Evolutionary conservation across 2,113 vertebrate genomes (phyloP), one percentile per base, ranked within the genome.

Genomic region (Hippocampus guttulatus): DNA sequence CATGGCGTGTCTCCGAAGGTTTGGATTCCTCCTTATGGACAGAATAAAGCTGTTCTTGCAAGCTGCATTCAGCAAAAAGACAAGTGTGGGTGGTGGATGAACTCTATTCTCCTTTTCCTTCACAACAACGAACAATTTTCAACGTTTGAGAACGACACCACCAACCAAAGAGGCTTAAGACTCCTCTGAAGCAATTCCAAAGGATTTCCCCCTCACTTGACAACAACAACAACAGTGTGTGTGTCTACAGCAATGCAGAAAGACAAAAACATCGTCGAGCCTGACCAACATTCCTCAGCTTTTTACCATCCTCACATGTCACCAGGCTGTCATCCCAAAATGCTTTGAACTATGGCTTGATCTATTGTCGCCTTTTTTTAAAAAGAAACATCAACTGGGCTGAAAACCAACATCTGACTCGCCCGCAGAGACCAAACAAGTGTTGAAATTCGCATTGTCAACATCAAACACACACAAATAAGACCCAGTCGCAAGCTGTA

Each of bases 111-210:
- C 66, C 57, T 69, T 54, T 70, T 80, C 64, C 66, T 70, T 72
- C 70, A 84, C 80, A 70, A 81, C 74, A 63, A 76, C 80, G 82
- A 80, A 72, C 71, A 58, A 67, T 76, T 82, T 87, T 78, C 77
- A 68, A 76, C 78, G 84, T 88, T 88, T 85, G 90, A 88, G 85
- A 75, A 84, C 81, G 80, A 80, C 81, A 77, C 84, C 71, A 62
- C 81, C 73, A 85, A 89, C 87, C 87, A 91, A 91, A 92, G 87
- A 87, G 84, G 92, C 90, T 91, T 92, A 47, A 75, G 68, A 75
- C 79, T 88, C 70, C 84, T 91, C 86, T 88, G 88, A 92, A 90
- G 90, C 87, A 75, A 82, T 89, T 92, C 89, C 88, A 90, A 85
- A 89, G 89, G 87, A 90, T 91, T 91, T 90, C 83, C 88, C 75